A percentile compares a stretch with the other conserved stretches of the same genome.
These are phyloP conservation scores for Eupithecia abbreviata DNA, from an alignment of 2,888 invertebrate species.

Conservation along the genomic window DNA sequence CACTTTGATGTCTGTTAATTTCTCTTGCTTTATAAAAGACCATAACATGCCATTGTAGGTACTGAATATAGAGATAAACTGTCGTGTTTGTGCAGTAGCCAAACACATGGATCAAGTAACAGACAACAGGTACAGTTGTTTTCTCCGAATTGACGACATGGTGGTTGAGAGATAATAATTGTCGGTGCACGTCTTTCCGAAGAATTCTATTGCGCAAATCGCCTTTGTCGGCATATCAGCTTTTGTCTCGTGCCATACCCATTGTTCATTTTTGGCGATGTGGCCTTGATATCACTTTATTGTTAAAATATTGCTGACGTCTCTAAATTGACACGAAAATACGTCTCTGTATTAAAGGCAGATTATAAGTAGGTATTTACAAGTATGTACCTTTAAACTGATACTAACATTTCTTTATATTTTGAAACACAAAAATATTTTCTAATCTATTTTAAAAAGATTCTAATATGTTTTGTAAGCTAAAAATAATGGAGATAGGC, in stretches of 20 bases:
- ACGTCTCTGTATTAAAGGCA: neutral
- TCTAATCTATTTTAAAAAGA: too few relatives aligned
- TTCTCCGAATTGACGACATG: constrained; percentile 75
- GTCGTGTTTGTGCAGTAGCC: neutral
- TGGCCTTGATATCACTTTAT: constrained; percentile 75
- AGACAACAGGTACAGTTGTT: constrained; percentile 51
- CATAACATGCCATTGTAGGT: neutral
- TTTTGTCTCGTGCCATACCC: constrained; percentile 80
- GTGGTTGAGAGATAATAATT: constrained; percentile 80
- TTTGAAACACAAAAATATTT: too few relatives aligned
- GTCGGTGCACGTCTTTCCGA: constrained; percentile 80
- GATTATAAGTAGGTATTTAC: neutral
- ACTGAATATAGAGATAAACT: neutral
- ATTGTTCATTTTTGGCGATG: constrained; percentile 77
- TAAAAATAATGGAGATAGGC: neutral
- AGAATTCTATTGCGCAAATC: constrained; percentile 83
- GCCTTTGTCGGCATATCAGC: constrained; percentile 75
- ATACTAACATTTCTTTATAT: too few relatives aligned
- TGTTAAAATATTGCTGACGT: constrained; percentile 53
- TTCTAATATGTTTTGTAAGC: neutral
- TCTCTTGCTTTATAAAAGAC: constrained; percentile 16
- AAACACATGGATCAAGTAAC: constrained; percentile 28
- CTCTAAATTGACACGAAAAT: constrained; percentile 21
- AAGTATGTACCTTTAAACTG: too few relatives aligned
- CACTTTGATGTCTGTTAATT: constrained; percentile 24